These are phyloP conservation scores for Pseudomyrmex gracilis DNA, from an alignment of 1,140 invertebrate genomes.

Conservation along the genomic window DNA sequence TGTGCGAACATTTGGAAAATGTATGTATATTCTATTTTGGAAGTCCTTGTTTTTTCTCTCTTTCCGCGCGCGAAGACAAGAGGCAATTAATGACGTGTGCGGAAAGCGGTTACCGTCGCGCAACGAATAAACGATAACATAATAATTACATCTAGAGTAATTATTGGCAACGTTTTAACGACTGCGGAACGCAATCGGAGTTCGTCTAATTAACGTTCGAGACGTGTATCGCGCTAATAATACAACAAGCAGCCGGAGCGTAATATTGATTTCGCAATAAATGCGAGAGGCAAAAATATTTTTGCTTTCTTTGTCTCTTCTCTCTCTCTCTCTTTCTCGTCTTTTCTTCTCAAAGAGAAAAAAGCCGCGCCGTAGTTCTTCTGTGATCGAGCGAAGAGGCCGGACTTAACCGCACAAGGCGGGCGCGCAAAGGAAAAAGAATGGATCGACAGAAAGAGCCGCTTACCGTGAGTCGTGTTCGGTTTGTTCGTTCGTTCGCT, in stretches of 20 bases:
- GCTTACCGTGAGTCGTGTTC: slow-evolving; percentile 35
- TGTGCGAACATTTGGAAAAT: neutral
- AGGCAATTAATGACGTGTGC: slow-evolving; percentile 44
- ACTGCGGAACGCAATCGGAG: slow-evolving; percentile 39
- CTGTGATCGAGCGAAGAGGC: slow-evolving; percentile 38
- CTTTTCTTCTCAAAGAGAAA: slow-evolving; percentile 11
- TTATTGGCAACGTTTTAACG: slow-evolving; percentile 56
- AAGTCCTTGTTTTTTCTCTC: neutral
- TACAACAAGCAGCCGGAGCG: neutral
- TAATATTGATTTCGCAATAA: slow-evolving; percentile 42
- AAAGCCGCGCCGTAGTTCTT: neutral
- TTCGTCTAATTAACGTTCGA: slow-evolving; percentile 46
- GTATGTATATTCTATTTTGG: slow-evolving; percentile 29
- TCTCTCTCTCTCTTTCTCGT: neutral
- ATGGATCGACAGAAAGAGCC: slow-evolving; percentile 32
- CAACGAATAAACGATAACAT: slow-evolving; percentile 55
- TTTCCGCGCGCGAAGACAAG: neutral
- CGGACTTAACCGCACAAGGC: slow-evolving; percentile 27
- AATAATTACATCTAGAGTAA: slow-evolving; percentile 45
- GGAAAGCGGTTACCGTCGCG: slow-evolving; percentile 7
- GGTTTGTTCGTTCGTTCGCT: slow-evolving; percentile 27
- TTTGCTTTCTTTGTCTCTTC: neutral
- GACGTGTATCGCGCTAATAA: slow-evolving; percentile 53
- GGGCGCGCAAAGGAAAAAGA: slow-evolving; percentile 15
- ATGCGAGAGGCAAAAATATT: slow-evolving; percentile 36